phyloP scores from a whole-genome alignment of 2,113 vertebrate species.

The Labrus mixtus region DNA sequence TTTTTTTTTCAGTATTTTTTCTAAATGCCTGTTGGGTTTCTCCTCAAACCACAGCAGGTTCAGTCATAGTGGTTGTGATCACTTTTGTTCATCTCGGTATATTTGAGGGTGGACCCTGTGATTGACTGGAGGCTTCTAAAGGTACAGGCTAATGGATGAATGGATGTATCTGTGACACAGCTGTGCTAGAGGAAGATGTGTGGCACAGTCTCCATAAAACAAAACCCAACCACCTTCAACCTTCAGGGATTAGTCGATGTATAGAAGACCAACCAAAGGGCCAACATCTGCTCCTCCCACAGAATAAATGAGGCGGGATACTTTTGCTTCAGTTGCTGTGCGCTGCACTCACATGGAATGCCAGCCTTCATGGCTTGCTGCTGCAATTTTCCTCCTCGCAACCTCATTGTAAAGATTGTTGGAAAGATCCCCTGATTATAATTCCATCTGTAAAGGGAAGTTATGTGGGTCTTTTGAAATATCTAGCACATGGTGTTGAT shows the following conservation, averaged over 20 bases:
- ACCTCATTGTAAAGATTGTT: not conserved
- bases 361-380: slow-evolving; percentile 3
- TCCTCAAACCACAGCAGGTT: no score
- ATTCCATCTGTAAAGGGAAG: not conserved
- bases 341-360: slow-evolving; percentile 18
- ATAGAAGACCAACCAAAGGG: slow-evolving; percentile 10
- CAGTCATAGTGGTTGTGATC: no score
- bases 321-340: slow-evolving; percentile 13
- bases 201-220: slow-evolving; percentile 16
- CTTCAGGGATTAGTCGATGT: slow-evolving; percentile 1
- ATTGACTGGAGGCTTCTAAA: not conserved
- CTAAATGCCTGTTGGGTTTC: no score
- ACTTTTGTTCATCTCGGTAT: no score
- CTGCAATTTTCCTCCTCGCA: slow-evolving; percentile 24
- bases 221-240: not conserved
- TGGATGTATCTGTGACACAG: not conserved
- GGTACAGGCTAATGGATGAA: not conserved
- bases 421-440: not conserved
- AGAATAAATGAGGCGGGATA: slow-evolving; percentile 13
- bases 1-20: no score
- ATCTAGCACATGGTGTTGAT: slow-evolving; percentile 18
- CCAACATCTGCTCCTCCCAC: slow-evolving; percentile 24
- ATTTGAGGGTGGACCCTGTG: not conserved
- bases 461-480: slow-evolving; percentile 24
- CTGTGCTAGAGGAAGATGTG: slow-evolving; percentile 12